These are phyloP conservation scores for Drosophila imparisetae DNA, from an alignment of 2,888 invertebrate genomes.

Conservation along the genomic window DNA sequence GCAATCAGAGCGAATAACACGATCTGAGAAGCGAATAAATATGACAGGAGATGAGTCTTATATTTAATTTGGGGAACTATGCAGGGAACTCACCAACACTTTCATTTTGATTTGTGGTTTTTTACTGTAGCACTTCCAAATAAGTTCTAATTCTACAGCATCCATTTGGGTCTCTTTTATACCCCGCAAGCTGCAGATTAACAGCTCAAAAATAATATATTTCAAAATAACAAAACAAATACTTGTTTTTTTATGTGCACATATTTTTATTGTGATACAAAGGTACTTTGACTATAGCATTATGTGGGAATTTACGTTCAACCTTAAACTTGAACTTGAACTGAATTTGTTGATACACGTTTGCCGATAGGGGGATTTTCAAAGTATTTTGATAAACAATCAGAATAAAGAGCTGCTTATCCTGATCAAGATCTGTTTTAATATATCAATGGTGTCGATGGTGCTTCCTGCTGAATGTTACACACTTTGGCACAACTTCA, in stretches of 20 bases:
- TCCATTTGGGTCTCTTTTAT: conserved; percentile 38
- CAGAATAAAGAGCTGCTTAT: too few species aligned
- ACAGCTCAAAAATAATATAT: not conserved
- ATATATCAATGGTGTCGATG: too few species aligned
- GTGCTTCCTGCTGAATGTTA: too few species aligned
- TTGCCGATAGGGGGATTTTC: not conserved
- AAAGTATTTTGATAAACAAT: not conserved
- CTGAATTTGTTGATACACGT: not conserved
- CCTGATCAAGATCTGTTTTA: too few species aligned
- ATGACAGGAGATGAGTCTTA: not conserved
- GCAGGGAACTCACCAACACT: conserved; percentile 59
- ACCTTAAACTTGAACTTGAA: conserved; percentile 33
- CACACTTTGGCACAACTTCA: too few species aligned
- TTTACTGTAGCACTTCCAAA: conserved; percentile 30
- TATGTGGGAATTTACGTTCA: not conserved
- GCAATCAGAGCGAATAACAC: conserved; percentile 67
- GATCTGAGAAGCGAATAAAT: conserved; percentile 40
- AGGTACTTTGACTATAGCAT: too few species aligned
- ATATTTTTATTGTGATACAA: not conserved
- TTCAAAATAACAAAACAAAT: conserved; percentile 22
- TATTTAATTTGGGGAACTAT: not conserved
- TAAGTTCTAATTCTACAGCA: conserved; percentile 40
- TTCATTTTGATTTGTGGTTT: conserved; percentile 59
- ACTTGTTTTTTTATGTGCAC: too few species aligned
- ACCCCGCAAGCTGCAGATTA: conserved; percentile 17